Conservation (phyloP, 2,888 invertebrate species). For the Cylloceria caligata region DNA sequence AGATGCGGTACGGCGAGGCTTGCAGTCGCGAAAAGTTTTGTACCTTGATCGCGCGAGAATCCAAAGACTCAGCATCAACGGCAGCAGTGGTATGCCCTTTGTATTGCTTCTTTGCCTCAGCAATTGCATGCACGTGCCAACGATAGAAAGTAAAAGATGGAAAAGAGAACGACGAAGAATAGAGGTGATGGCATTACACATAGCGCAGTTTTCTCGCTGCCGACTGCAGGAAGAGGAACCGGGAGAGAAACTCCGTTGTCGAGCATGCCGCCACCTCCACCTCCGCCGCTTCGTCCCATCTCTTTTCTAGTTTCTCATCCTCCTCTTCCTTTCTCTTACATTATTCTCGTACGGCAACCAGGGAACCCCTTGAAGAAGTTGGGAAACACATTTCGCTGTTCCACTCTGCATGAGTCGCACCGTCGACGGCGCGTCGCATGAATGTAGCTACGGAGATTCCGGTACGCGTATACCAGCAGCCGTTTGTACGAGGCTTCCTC, state of each 20-base stretch:
- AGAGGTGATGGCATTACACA: conserved; percentile 47
- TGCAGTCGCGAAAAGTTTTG: conserved; percentile 16
- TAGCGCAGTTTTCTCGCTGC: conserved; percentile 27
- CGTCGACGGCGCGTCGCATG: conserved; percentile 10
- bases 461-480: conserved; percentile 2
- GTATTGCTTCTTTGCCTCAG: conserved; percentile 46
- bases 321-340: neutral
- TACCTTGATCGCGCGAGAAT: conserved; percentile 1
- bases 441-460: conserved; percentile 22
- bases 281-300: conserved; percentile 30
- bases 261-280: conserved; percentile 58
- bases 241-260: conserved; percentile 63
- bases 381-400: conserved; percentile 46
- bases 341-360: conserved; percentile 10
- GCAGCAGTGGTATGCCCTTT: conserved; percentile 40
- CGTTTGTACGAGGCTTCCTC: conserved; percentile 28
- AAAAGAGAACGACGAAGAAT: conserved; percentile 52
- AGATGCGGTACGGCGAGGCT: conserved; percentile 19
- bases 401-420: neutral
- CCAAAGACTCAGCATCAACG: neutral
- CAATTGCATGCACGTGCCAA: conserved; percentile 36
- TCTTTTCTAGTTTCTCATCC: conserved; percentile 10
- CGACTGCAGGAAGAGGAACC: conserved; percentile 59
- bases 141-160: conserved; percentile 42
- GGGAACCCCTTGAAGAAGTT: conserved; percentile 53